phyloP scores from a whole-genome alignment of 64 coral and sea anemone genomes.

The Porites lutea region DNA sequence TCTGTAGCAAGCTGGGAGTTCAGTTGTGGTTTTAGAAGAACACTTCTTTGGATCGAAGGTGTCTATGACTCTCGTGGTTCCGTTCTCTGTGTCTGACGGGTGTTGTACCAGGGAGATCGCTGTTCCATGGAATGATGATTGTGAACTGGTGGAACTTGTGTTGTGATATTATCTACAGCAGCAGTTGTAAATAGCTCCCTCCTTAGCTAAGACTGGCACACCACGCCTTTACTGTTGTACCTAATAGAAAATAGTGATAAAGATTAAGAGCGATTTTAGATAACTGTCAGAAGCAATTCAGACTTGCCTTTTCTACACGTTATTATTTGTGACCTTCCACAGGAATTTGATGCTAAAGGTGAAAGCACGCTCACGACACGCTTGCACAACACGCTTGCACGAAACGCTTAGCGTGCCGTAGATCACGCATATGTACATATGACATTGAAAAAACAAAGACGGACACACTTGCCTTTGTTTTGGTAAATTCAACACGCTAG shows the following conservation, averaged over 20 bases:
- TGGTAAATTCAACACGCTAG: too few relatives aligned
- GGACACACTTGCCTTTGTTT: too few relatives aligned
- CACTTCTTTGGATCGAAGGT: slow-evolving; percentile 29
- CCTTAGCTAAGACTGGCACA: slow-evolving; percentile 23
- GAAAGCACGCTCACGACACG: too few relatives aligned
- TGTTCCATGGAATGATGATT: slow-evolving; percentile 26
- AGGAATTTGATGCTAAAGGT: too few relatives aligned
- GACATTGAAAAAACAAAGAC: too few relatives aligned
- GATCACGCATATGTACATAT: too few relatives aligned
- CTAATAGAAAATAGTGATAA: slow-evolving; percentile 31
- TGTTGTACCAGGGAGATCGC: slow-evolving; percentile 45
- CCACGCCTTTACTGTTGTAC: background rate
- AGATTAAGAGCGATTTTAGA: slow-evolving; percentile 25
- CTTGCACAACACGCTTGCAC: too few relatives aligned
- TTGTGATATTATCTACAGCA: slow-evolving; percentile 32
- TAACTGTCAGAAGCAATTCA: slow-evolving; percentile 30
- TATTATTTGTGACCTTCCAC: too few relatives aligned
- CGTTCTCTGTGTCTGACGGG: background rate
- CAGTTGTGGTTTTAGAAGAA: slow-evolving; percentile 7
- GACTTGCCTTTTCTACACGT: slow-evolving; percentile 2
- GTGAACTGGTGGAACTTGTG: slow-evolving; percentile 7
- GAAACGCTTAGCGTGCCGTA: too few relatives aligned
- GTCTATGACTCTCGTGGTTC: slow-evolving; percentile 23
- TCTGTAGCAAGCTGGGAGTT: slow-evolving; percentile 7
- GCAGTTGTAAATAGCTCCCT: slow-evolving; percentile 20